These are phyloP conservation scores for Podarcis muralis DNA, from an alignment of 2,113 vertebrate genomes.

Conservation along the genomic window DNA sequence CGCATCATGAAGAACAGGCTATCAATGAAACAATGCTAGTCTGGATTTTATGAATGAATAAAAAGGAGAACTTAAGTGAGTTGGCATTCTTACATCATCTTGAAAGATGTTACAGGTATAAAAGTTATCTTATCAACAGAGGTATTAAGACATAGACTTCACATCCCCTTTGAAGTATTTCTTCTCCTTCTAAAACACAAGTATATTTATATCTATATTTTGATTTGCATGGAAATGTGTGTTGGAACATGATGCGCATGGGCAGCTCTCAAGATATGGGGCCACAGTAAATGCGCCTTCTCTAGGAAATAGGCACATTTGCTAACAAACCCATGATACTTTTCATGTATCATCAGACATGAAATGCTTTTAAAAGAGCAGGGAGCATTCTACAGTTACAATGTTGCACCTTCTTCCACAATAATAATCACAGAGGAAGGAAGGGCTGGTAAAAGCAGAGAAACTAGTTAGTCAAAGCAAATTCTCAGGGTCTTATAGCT, in stretches of 20 bases:
- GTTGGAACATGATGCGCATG: too few relatives aligned
- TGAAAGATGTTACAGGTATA: background rate
- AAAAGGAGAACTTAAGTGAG: background rate
- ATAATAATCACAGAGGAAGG: background rate
- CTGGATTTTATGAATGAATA: background rate
- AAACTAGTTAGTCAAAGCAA: background rate
- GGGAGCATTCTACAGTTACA: background rate
- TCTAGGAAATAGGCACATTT: background rate
- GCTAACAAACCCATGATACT: background rate
- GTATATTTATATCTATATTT: too few relatives aligned
- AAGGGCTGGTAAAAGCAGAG: background rate
- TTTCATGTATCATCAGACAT: background rate
- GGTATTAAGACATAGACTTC: background rate
- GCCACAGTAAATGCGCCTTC: background rate
- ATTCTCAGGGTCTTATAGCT: background rate
- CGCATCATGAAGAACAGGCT: background rate
- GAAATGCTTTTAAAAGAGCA: too few relatives aligned
- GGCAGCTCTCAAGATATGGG: background rate
- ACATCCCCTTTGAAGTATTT: background rate
- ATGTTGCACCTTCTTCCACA: background rate
- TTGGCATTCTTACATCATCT: background rate
- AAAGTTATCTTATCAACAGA: background rate
- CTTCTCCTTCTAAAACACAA: background rate
- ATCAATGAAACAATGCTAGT: background rate
- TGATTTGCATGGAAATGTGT: too few relatives aligned